Conservation (phyloP, 1,140 invertebrate species). For the Drosophila pseudoananassae region DNA sequence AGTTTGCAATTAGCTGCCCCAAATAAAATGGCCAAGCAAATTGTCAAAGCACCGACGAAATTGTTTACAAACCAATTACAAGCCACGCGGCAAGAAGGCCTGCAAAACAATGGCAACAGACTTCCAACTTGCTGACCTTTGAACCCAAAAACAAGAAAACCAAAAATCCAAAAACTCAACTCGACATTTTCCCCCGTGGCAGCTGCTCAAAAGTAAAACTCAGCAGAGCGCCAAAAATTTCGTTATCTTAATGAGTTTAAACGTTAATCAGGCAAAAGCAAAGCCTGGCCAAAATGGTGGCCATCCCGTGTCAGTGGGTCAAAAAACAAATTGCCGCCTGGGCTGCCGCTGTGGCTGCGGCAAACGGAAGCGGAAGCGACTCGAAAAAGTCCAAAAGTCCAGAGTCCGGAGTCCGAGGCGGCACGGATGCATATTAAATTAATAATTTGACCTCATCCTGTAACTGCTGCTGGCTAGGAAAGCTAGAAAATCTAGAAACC, state of each 20-base stretch:
- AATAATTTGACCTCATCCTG: conserved; percentile 79
- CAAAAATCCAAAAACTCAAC: background rate
- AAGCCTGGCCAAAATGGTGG: conserved; percentile 64
- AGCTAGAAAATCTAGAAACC: conserved; percentile 2
- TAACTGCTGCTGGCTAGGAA: conserved; percentile 24
- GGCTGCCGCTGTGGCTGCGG: conserved; percentile 1
- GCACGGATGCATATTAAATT: conserved; percentile 81
- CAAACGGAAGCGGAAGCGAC: conserved; percentile 2
- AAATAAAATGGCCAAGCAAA: conserved; percentile 58
- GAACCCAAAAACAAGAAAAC: conserved; percentile 21
- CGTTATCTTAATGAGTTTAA: conserved; percentile 83
- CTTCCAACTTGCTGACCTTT: conserved; percentile 68
- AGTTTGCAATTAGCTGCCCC: conserved; percentile 62
- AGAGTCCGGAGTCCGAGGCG: conserved; percentile 49
- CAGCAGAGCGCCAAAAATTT: conserved; percentile 73
- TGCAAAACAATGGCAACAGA: conserved; percentile 68
- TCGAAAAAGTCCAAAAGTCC: conserved; percentile 37
- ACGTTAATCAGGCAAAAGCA: conserved; percentile 76
- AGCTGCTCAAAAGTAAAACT: conserved; percentile 66
- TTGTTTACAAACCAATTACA: conserved; percentile 80
- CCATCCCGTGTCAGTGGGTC: conserved; percentile 62
- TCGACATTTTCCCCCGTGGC: conserved; percentile 13
- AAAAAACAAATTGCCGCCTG: conserved; percentile 20
- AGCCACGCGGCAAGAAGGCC: conserved; percentile 7
- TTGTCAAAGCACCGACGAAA: conserved; percentile 72